Conservation (phyloP, 2,797 vertebrate genomes). For the Enteromius paludinosus region DNA sequence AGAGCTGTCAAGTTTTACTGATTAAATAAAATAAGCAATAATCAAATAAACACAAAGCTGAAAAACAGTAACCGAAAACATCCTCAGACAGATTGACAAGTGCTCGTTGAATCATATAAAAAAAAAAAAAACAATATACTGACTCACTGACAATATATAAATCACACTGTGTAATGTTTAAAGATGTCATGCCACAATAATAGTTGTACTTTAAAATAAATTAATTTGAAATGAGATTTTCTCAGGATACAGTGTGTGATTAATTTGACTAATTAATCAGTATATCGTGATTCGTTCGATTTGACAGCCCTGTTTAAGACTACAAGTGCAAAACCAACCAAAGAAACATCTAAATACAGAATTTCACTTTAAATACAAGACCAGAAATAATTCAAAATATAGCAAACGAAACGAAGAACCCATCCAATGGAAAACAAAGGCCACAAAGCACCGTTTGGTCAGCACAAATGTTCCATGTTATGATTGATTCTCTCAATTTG, state of each 20-base stretch:
- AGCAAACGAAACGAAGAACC: constrained; percentile 48
- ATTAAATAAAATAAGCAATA: constrained; percentile 3
- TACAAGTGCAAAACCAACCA: constrained; percentile 39
- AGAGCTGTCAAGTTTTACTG: constrained; percentile 5
- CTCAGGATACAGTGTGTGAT: neutral
- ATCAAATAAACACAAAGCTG: neutral
- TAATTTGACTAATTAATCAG: neutral
- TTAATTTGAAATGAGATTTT: neutral
- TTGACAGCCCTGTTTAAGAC: constrained; percentile 20
- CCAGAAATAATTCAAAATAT: constrained; percentile 53
- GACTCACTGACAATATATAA: constrained; percentile 24
- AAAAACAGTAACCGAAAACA: neutral
- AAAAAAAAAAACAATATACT: neutral
- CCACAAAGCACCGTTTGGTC: constrained; percentile 44
- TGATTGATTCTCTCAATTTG: constrained; percentile 35
- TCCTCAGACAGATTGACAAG: neutral
- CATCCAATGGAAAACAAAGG: constrained; percentile 56
- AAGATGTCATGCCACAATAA: constrained; percentile 23
- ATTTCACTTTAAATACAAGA: constrained; percentile 64
- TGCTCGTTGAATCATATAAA: neutral
- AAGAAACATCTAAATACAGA: constrained; percentile 55
- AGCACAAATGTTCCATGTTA: constrained; percentile 54
- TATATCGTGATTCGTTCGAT: neutral
- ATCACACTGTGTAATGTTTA: neutral
- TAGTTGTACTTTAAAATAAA: neutral